These are phyloP conservation scores for Pecten maximus DNA, from an alignment of 2,888 invertebrate species.

Conservation along the genomic window DNA sequence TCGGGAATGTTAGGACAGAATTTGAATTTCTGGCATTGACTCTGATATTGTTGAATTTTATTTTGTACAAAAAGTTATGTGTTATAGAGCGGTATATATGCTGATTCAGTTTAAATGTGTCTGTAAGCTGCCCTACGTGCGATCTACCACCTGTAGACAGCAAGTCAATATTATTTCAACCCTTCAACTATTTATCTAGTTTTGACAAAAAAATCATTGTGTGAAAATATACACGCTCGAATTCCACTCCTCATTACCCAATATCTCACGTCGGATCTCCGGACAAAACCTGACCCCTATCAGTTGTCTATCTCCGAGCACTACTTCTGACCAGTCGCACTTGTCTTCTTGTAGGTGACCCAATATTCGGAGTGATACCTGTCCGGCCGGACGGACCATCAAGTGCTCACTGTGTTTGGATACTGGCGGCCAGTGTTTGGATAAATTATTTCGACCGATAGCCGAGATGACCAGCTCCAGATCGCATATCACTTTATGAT, in stretches of 20 bases:
- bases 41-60: no score
- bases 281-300: neutral
- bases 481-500: neutral
- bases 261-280: neutral
- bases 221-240: constrained; percentile 23
- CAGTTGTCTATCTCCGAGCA: neutral
- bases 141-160: neutral
- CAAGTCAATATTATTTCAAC: constrained; percentile 16
- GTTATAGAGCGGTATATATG: neutral
- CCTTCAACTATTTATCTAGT: constrained; percentile 5
- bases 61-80: no score
- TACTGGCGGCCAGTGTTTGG: neutral
- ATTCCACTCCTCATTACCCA: neutral
- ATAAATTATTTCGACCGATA: constrained; percentile 26
- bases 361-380: neutral
- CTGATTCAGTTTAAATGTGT: neutral
- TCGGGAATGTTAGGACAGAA: no score
- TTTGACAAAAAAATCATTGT: constrained; percentile 9
- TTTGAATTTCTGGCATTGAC: no score
- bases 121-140: neutral
- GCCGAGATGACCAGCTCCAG: constrained; percentile 27
- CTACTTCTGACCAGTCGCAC: neutral
- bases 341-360: neutral
- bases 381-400: constrained; percentile 9
- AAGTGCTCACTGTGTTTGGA: constrained; percentile 1